Evolutionary conservation across 1,140 invertebrate species (phyloP).

Genomic region (Aricia agestis): DNA sequence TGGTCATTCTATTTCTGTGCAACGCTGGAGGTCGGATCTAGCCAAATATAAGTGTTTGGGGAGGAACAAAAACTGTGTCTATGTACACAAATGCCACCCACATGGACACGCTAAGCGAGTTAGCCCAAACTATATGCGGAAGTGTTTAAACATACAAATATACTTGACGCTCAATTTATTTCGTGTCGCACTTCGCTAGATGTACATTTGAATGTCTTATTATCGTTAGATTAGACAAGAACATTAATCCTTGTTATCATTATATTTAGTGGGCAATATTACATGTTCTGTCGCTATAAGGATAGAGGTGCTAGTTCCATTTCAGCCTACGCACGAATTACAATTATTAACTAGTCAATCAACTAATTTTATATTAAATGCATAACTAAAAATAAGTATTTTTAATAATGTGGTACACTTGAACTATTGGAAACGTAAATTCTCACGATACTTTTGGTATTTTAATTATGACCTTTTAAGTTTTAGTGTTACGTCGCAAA

Average conservation of each 20-base stretch:
- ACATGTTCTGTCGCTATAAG: too few relatives aligned
- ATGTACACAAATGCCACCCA: slow-evolving; percentile 50
- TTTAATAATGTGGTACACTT: neutral
- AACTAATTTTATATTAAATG: neutral
- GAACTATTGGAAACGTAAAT: neutral
- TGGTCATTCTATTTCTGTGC: slow-evolving; percentile 24
- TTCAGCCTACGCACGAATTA: too few relatives aligned
- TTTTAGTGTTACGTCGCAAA: neutral
- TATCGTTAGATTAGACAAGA: slow-evolving; percentile 1
- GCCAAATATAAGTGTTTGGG: slow-evolving; percentile 50
- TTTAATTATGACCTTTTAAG: neutral
- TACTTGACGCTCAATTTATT: slow-evolving; percentile 22
- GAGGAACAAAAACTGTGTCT: slow-evolving; percentile 34
- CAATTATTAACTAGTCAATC: too few relatives aligned
- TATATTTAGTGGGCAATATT: neutral
- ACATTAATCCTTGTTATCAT: neutral
- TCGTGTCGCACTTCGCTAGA: slow-evolving; percentile 25
- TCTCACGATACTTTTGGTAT: neutral
- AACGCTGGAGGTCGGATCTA: slow-evolving; percentile 52
- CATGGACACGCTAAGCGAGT: slow-evolving; percentile 28
- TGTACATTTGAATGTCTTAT: neutral
- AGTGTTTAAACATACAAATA: slow-evolving; percentile 9
- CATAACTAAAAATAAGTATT: neutral
- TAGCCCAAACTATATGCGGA: slow-evolving; percentile 36
- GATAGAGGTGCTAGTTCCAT: too few relatives aligned